Base-by-base conservation (phyloP, 2,797 vertebrate genomes). In the Poecilia gillii region DNA sequence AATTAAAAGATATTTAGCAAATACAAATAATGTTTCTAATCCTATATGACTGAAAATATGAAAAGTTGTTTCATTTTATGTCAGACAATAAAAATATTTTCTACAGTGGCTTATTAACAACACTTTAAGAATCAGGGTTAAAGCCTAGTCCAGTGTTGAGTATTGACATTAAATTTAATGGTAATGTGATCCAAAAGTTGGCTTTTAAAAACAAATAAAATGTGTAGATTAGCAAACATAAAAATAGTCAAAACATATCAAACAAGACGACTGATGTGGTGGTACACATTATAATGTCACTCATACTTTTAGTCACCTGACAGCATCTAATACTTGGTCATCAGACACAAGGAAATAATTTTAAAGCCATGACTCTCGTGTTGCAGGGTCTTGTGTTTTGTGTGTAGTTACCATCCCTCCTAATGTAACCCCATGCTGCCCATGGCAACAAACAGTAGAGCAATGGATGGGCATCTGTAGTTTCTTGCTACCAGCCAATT, bases 311-410 rank as follows among this genome's bases (percentile, higher is more conserved):
- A 53, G 81, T 89, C 89, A 90, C 64, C 81, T 91, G 90, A 91
- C 83, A 81, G 45, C 75, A 73, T 91, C 87, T 89, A 82, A 84
- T 72, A 82, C 92, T 81, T 90, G 75, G 90, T 90, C 93, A 91
- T 87, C 85, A 89, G 91, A 91, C 45, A 73, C 25, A 70, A 74
- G 85, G 82, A 81, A 78, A 85, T 84, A 78, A 76, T 81, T 74
- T 88, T 78, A 94, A 93, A 91, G 92, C 85, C 91, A 93, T 62
- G 66, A n/a, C 49, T 91, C 91, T 91, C 85, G 75, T 88, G 85
- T 94, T 94, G 79, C 92, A 90, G 53, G 23, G 41, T 45, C 39
- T 12, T 74, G 55, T 68, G 49, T 75, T 75, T 43, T 51, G n/a
- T 72, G 73, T 71, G 6, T 64, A 81, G 45, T 73, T 57, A 75